These are phyloP conservation scores for Batillaria attramentaria DNA, from an alignment of 1,140 invertebrate genomes.

Conservation along the genomic window DNA sequence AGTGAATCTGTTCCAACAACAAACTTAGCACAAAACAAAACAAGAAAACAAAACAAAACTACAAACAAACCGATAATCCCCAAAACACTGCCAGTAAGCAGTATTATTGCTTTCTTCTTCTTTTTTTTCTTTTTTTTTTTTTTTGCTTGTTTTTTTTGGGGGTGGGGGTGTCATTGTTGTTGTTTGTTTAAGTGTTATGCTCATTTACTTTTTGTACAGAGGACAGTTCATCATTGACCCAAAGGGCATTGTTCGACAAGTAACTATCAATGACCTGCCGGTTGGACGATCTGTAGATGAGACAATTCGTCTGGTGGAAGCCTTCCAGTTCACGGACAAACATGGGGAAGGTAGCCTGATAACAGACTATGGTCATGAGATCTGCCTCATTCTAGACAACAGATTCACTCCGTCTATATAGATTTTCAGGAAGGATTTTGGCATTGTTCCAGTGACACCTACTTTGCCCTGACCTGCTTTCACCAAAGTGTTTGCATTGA, in stretches of 20 bases:
- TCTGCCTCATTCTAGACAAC: not conserved
- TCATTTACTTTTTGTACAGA: slow-evolving; percentile 57
- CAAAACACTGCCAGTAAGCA: too few species aligned
- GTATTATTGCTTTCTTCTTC: too few species aligned
- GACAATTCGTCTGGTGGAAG: slow-evolving; percentile 89
- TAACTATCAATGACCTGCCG: slow-evolving; percentile 83
- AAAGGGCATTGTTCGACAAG: slow-evolving; percentile 77
- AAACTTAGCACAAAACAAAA: too few species aligned
- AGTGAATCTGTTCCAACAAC: too few species aligned
- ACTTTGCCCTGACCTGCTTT: too few species aligned
- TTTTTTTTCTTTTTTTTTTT: not conserved
- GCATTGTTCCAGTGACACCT: too few species aligned
- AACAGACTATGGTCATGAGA: too few species aligned
- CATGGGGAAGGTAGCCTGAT: slow-evolving; percentile 93
- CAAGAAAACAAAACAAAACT: too few species aligned
- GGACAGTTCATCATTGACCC: slow-evolving; percentile 78
- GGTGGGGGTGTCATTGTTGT: not conserved
- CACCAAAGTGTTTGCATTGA: too few species aligned
- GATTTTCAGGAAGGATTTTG: too few species aligned
- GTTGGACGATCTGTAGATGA: slow-evolving; percentile 95
- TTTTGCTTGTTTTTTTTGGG: not conserved
- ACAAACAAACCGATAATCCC: too few species aligned
- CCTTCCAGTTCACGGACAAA: slow-evolving; percentile 93
- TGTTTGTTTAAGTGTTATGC: not conserved
- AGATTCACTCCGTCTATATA: too few species aligned